phyloP scores from a whole-genome alignment of 2,888 invertebrate genomes.

The Sipha maydis region DNA sequence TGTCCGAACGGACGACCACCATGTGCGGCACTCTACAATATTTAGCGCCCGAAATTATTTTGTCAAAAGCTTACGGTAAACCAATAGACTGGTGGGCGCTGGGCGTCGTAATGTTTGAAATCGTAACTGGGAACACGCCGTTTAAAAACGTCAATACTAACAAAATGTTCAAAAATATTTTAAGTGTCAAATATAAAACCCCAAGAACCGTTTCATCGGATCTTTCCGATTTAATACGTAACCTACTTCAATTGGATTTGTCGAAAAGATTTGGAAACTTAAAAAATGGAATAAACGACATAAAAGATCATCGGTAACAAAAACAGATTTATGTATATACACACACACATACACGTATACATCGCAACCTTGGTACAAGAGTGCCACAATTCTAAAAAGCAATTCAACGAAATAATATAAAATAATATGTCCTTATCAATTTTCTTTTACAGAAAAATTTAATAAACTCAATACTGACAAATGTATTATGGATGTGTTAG shows the following conservation, averaged over 20 bases:
- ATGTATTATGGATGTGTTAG: no score
- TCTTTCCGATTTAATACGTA: conserved; percentile 83
- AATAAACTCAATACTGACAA: no score
- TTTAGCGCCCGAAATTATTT: conserved; percentile 76
- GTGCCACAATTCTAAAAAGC: no score
- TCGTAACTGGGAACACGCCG: conserved; percentile 92
- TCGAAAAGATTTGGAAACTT: conserved; percentile 86
- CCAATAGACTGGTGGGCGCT: conserved; percentile 98
- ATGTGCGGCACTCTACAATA: conserved; percentile 74
- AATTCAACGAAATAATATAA: no score
- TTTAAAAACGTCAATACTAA: conserved; percentile 71
- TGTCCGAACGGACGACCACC: conserved; percentile 71
- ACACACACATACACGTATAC: no score
- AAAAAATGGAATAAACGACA: conserved; percentile 84
- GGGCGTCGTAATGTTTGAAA: conserved; percentile 87
- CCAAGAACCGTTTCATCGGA: conserved; percentile 85
- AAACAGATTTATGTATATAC: no score
- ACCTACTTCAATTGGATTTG: conserved; percentile 83
- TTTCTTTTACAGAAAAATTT: no score
- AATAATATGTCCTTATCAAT: no score
- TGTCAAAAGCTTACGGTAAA: conserved; percentile 90
- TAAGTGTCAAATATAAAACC: conserved; percentile 87
- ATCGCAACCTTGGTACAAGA: no score
- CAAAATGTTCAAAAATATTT: conserved; percentile 94
- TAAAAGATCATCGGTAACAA: conserved; percentile 81